Evolutionary conservation across 2,888 invertebrate species (phyloP), one percentile per base, ranked within the genome.

Genomic region (Caenorhabditis sp.): DNA sequence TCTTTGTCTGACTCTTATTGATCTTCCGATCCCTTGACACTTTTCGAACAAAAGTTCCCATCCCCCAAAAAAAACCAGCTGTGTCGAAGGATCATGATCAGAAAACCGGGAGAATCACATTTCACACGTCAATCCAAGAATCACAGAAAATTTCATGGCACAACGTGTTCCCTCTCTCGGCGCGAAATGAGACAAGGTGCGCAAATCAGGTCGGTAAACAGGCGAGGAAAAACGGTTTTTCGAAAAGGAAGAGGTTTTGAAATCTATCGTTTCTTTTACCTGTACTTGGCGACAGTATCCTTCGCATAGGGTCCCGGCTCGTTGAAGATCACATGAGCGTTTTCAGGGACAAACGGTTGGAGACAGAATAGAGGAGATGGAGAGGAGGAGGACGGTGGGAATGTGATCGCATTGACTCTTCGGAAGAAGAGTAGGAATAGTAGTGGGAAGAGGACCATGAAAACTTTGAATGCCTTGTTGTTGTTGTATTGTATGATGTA

Each of bases 211-310:
- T 75, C 64, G 75, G 47, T 63, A 75, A 75, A 75, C 66, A 75
- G 31, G 26, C 0, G 54, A 24, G 26, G 38, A 16, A 31, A 24
- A 63, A 35, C n/a, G n/a, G 63, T n/a, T 44, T 38, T 38, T n/a
- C n/a, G n/a, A 58, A 41, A 41, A 22, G 7, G 24, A 44, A 44
- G 3, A 24, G 24, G 41, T 35, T 22, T 38, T 41, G 22, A 19
- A 38, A 38, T 28, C 16, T n/a, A 16, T 41, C 12, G 38, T 7
- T 6, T 47, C n/a, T n/a, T 47, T 58, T 56, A 87, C 87, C 87
- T 87, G 68, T 87, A 87, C 61, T 95, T 95, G 87, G 95, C 95
- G 0, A 96, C 96, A 92, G 97, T 97, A 26, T 96, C 96, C 1
- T 95, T 95, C 0, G 96, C 93, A 54, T 87, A 88, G 1, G 90